Evolutionary conservation across 2,888 invertebrate species (phyloP).

Genomic region (Campoletis raptor): DNA sequence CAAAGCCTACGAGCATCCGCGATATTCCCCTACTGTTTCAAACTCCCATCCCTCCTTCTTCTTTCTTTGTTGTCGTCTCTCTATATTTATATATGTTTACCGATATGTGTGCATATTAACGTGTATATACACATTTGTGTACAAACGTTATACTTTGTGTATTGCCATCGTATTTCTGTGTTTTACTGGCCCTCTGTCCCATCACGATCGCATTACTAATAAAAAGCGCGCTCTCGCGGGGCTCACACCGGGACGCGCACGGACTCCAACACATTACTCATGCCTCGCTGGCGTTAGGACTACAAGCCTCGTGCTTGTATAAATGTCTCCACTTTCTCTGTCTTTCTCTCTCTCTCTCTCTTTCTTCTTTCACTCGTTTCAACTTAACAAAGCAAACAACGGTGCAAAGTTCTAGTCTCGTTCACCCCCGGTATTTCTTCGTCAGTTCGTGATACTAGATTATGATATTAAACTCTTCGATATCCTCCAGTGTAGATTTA

Average conservation of each 20-base stretch:
- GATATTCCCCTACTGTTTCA: slow-evolving; percentile 40
- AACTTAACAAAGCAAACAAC: slow-evolving; percentile 71
- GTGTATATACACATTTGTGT: neutral
- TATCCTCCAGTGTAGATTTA: slow-evolving; percentile 10
- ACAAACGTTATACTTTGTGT: slow-evolving; percentile 20
- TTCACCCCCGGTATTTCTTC: neutral
- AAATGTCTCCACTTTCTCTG: neutral
- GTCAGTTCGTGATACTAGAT: slow-evolving; percentile 4
- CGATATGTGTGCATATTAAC: neutral
- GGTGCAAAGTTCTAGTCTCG: slow-evolving; percentile 74
- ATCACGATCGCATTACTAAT: slow-evolving; percentile 32
- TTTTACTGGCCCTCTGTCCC: slow-evolving; percentile 10
- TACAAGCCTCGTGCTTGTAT: slow-evolving; percentile 20
- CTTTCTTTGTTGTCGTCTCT: slow-evolving; percentile 35
- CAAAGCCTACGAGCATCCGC: slow-evolving; percentile 52
- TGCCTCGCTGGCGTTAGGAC: slow-evolving; percentile 1
- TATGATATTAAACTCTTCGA: neutral
- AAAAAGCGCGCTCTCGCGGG: slow-evolving; percentile 38
- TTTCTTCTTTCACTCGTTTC: slow-evolving; percentile 50
- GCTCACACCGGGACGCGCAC: slow-evolving; percentile 32
- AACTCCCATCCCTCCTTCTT: slow-evolving; percentile 11
- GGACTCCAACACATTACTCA: slow-evolving; percentile 47
- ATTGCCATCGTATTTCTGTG: slow-evolving; percentile 14
- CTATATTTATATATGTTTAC: neutral
- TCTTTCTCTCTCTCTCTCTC: slow-evolving; percentile 34